Evolutionary conservation across 1,140 invertebrate species (phyloP), one percentile per base, ranked within the genome.

Genomic region (Sycobia sp.): DNA sequence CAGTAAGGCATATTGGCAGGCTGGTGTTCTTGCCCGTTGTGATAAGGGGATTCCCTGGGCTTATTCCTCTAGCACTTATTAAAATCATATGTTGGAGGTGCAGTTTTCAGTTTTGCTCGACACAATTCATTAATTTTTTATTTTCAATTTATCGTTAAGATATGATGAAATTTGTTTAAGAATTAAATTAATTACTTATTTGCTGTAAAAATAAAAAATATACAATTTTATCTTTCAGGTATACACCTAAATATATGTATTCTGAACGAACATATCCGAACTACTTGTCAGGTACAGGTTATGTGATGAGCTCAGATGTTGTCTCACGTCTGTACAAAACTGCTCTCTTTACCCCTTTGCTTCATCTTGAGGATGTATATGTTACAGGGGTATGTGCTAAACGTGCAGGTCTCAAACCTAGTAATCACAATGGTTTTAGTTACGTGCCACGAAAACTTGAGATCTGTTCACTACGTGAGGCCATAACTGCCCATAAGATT

Each of bases 291-390:
- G 93, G 93, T 14, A 92, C 91, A 13, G 91, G 89, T 1, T 95
- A 95, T 80, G 85, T 91, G 1, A 86, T 95, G 81, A 90, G 90
- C n/a, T 76, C 85, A 11, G 86, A 88, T 71, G 84, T 91, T 1
- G 88, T 87, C 8, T 71, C 72, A 22, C 86, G 83, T 60, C 79
- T 95, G 9, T 93, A 91, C 72, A 73, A 85, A 20, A 85, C 88
- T 14, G 88, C 92, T 0, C 72, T 93, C 1, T 77, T 78, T 41
- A 91, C 88, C 11, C 86, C 87, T 8, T 81, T 92, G 34, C 85
- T 94, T 64, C 90, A 93, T 72, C 75, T 94, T 20, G 94, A 96
- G 74, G 94, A 95, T 73, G 89, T 95, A 47, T 96, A 89, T 74
- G 86, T 95, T 14, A 95, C 93, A 7, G 94, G 93, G 29, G 72